Base-by-base conservation (phyloP, 2,888 invertebrate species). In the Cheilosia pagana region DNA sequence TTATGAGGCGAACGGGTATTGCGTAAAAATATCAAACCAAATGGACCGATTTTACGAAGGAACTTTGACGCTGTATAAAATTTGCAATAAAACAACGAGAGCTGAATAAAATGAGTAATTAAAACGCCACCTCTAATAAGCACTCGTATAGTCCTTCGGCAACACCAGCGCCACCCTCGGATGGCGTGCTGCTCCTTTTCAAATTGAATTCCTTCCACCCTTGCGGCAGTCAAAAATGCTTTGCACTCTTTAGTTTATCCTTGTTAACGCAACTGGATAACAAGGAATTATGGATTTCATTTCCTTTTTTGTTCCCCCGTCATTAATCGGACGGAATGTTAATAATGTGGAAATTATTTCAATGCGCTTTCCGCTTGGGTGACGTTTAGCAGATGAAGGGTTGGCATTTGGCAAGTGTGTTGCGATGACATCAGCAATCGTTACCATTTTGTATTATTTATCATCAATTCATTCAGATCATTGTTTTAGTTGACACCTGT, bases 61-160 rank as follows among this genome's bases (percentile, higher is more conserved):
- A 65, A 41, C 76, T 70, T 50, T 14, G 23, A 16, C 41, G 23
- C 39, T 57, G 59, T 70, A 65, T 70, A 76, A 39, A n/a, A n/a
- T n/a, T 48, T 59, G 55, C 55, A 25, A 65, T 76, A 60, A 81
- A 76, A 21, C 52, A 74, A 23, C 43, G 16, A 57, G 57, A 59
- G 55, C 59, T 14, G 19, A 62, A 55, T 52, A 60, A 76, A 85
- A 70, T 78, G 72, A 78, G 85, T 75, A 85, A 85, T 85, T 81
- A 85, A 83, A 83, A 59, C 63, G 62, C 62, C 50, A 53, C 50
- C 23, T 60, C 31, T 35, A 55, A 67, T 48, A 74, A 63, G 50
- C 50, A 57, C 62, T 35, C 35, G 12, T 12, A 12, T 35, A 31
- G 8, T 4, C 16, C 16, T 16, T 28, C 23, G 28, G n/a, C 23